Conservation (phyloP, 2,113 vertebrate species). For the Erinaceus europaeus region DNA sequence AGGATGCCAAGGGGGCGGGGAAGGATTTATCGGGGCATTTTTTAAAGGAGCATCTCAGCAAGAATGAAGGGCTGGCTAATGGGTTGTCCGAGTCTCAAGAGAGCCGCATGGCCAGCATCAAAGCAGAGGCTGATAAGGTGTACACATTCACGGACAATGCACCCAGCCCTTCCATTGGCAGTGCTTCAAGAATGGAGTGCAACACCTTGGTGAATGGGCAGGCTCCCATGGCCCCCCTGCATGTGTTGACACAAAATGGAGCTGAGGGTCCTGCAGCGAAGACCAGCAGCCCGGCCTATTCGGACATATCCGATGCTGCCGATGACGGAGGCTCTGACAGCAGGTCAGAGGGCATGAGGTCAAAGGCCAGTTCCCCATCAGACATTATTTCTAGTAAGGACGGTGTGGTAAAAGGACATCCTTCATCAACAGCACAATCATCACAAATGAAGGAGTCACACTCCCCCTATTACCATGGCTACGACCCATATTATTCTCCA, state of each 20-base stretch:
- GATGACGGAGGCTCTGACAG: conserved; percentile 95
- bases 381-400: conserved; percentile 88
- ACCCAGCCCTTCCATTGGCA: conserved; percentile 97
- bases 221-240: conserved; percentile 82
- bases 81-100: conserved; percentile 93
- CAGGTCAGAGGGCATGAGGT: conserved; percentile 90
- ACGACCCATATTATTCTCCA: conserved; percentile 96
- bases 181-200: conserved; percentile 91
- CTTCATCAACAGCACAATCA: conserved; percentile 81
- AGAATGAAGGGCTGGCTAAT: conserved; percentile 90
- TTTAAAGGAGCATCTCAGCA: conserved; percentile 96
- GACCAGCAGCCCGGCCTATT: conserved; percentile 98
- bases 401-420: conserved; percentile 86
- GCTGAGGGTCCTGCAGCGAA: conserved; percentile 85
- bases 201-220: conserved; percentile 88
- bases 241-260: conserved; percentile 84
- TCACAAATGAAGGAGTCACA: conserved; percentile 89
- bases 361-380: conserved; percentile 89
- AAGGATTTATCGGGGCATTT: conserved; percentile 95
- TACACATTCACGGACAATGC: conserved; percentile 99
- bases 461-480: conserved; percentile 94
- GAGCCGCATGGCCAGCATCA: conserved; percentile 98
- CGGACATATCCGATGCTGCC: conserved; percentile 96
- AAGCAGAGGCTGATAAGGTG: conserved; percentile 98
- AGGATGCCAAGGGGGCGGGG: conserved; percentile 88